These are phyloP conservation scores for Cremastinae sp. DNA, from an alignment of 2,888 invertebrate species.

Conservation along the genomic window DNA sequence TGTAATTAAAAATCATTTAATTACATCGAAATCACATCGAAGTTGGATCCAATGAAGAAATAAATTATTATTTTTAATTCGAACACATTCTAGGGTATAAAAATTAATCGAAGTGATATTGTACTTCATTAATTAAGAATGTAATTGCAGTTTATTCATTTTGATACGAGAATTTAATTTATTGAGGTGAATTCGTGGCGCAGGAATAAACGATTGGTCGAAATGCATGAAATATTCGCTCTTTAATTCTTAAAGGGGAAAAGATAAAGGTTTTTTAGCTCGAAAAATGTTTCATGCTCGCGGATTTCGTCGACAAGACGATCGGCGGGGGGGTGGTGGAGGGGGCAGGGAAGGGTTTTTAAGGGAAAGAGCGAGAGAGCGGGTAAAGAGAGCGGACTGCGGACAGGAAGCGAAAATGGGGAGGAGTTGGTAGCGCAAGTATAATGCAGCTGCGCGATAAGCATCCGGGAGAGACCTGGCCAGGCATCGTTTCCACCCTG, in stretches of 20 bases:
- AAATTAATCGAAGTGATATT: no score
- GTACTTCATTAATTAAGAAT: no score
- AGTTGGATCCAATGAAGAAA: no score
- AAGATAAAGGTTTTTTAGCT: conserved; percentile 1
- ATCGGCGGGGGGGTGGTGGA: conserved; percentile 12
- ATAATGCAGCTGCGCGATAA: conserved; percentile 59
- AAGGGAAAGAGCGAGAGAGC: conserved; percentile 21
- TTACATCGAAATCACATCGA: no score
- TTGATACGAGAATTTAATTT: no score
- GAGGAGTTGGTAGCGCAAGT: conserved; percentile 56
- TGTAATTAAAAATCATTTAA: no score
- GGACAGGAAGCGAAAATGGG: conserved; percentile 52
- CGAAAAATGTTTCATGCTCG: neutral
- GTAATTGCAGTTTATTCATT: no score
- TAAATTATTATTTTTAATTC: no score
- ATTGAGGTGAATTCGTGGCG: neutral
- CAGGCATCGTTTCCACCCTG: conserved; percentile 55
- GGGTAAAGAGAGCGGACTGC: conserved; percentile 41
- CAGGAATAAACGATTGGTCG: neutral
- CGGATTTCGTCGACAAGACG: conserved; percentile 40
- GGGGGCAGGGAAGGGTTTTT: neutral
- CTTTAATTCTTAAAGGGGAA: neutral
- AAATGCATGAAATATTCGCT: neutral
- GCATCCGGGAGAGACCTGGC: conserved; percentile 59
- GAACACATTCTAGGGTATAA: no score